Evolutionary conservation across 2,113 vertebrate genomes (phyloP).

Genomic region (Sturnira hondurensis): DNA sequence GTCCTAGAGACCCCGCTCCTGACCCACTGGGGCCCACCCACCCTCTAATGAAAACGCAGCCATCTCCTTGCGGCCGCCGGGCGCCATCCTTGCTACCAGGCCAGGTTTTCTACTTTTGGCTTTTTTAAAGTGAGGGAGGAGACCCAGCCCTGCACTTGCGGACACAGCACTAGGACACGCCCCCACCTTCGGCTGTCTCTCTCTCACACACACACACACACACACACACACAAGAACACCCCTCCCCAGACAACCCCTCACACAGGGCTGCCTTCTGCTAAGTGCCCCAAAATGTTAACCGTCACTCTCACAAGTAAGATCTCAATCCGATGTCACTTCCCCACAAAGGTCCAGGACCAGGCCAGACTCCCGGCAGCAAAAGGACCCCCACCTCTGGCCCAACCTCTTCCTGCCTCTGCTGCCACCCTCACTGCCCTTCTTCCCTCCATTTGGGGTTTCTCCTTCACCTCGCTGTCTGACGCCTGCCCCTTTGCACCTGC

Average conservation of each 20-base stretch:
- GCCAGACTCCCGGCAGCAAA: background rate
- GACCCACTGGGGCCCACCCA: background rate
- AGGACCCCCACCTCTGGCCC: background rate
- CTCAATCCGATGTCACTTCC: background rate
- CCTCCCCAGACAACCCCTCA: background rate
- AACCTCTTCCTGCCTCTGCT: background rate
- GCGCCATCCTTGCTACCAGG: background rate
- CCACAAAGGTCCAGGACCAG: background rate
- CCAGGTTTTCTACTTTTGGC: background rate
- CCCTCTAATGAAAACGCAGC: background rate
- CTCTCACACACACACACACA: too few relatives aligned
- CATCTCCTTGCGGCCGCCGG: background rate
- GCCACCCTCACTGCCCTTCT: background rate
- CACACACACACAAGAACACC: fast-evolving
- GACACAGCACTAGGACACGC: background rate
- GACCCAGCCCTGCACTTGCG: background rate
- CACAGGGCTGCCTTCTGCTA: background rate
- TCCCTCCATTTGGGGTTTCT: background rate
- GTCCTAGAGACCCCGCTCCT: background rate
- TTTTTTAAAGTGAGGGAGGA: too few relatives aligned
- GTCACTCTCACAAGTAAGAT: background rate
- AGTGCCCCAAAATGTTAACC: background rate
- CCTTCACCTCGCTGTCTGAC: fast-evolving
- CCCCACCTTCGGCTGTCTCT: too few relatives aligned
- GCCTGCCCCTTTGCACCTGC: background rate